Evolutionary conservation across 2,888 invertebrate species (phyloP).

Genomic region (Megastigmus dorsalis): DNA sequence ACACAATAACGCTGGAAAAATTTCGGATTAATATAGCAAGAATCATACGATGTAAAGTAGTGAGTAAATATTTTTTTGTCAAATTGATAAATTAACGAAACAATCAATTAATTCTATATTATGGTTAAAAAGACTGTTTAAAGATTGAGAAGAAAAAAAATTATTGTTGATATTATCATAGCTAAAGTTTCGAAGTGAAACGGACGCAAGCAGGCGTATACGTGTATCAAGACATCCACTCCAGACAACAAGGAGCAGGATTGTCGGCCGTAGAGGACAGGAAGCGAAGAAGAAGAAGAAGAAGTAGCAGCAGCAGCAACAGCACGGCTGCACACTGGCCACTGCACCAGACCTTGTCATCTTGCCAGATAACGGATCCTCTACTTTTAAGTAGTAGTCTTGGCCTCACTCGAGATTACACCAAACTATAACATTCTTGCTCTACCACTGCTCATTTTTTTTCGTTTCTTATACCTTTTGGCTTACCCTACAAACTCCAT

Average conservation of each 20-base stretch:
- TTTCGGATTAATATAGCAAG: no score
- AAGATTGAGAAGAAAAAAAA: not conserved
- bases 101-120: no score
- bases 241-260: slow-evolving; percentile 38
- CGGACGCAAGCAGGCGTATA: no score
- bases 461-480: not conserved
- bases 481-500: no score
- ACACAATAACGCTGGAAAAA: no score
- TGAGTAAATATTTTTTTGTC: no score
- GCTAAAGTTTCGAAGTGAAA: no score
- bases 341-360: no score
- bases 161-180: no score
- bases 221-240: slow-evolving; percentile 3
- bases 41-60: no score
- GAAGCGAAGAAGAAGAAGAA: slow-evolving; percentile 26
- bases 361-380: slow-evolving; percentile 30
- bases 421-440: not conserved
- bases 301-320: no score
- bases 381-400: not conserved
- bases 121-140: not conserved
- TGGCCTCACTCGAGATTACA: not conserved
- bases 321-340: not conserved
- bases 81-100: no score
- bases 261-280: slow-evolving; percentile 25
- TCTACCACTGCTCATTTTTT: not conserved